A percentile compares a stretch with the other conserved stretches of the same genome.
Evolutionary conservation across 1,140 invertebrate genomes (phyloP).

Genomic region (Palaemon carinicauda): DNA sequence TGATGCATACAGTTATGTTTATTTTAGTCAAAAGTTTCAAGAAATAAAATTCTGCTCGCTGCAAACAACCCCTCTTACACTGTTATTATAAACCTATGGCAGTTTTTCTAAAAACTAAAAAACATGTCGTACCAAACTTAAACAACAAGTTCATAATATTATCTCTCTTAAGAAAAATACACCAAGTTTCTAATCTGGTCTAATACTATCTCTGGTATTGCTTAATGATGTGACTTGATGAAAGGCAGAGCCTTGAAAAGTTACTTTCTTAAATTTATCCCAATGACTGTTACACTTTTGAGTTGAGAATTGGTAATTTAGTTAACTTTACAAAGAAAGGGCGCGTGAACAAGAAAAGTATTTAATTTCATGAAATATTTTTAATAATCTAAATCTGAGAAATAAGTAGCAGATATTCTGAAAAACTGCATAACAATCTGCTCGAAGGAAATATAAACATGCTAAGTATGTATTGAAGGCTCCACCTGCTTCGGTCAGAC

Average conservation of each 20-base stretch:
- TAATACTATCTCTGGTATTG: constrained; percentile 39
- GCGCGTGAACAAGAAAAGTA: too few relatives aligned
- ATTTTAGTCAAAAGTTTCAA: too few relatives aligned
- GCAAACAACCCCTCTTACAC: background rate
- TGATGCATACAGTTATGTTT: too few relatives aligned
- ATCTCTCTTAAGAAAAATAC: constrained; percentile 33
- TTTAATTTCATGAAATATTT: too few relatives aligned
- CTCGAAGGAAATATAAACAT: background rate
- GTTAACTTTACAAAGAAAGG: too few relatives aligned
- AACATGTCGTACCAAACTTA: constrained; percentile 21
- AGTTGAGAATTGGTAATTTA: too few relatives aligned
- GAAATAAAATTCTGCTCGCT: too few relatives aligned
- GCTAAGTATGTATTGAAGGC: background rate
- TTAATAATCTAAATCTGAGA: too few relatives aligned
- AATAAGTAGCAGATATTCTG: too few relatives aligned
- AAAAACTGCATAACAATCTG: background rate
- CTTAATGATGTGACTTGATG: constrained; percentile 32
- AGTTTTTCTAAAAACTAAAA: constrained; percentile 22
- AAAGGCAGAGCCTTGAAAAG: constrained; percentile 13
- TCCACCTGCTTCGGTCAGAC: background rate
- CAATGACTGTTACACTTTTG: too few relatives aligned
- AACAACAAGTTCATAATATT: constrained; percentile 24
- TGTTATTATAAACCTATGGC: constrained; percentile 25
- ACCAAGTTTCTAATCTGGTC: constrained; percentile 18
- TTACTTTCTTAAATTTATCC: constrained; percentile 10